phyloP scores from a whole-genome alignment of 1,140 invertebrate species.

The Scaptomyza graminum region DNA sequence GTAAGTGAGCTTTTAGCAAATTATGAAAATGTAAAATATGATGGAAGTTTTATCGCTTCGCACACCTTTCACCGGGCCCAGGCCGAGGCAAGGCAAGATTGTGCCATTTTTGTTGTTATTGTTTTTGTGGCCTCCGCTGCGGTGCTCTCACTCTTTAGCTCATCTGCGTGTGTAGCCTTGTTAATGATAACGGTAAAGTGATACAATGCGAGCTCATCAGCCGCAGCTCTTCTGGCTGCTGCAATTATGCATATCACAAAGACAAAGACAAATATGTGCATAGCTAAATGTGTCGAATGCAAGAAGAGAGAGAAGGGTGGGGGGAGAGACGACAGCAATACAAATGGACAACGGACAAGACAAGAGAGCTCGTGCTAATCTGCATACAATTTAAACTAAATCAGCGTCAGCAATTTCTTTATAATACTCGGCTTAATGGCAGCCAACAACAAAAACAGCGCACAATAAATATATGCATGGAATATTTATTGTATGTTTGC shows the following conservation, averaged over 20 bases:
- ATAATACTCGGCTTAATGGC: constrained; percentile 22
- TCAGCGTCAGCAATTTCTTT: constrained; percentile 42
- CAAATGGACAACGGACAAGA: constrained; percentile 25
- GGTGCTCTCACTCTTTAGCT: constrained; percentile 8
- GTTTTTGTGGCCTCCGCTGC: constrained; percentile 34
- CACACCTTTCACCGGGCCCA: constrained; percentile 79
- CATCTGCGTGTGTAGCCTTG: constrained; percentile 61
- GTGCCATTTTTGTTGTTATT: constrained; percentile 11
- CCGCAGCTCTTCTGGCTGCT: neutral
- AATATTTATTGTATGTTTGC: constrained; percentile 39
- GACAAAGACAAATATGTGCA: neutral
- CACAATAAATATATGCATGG: constrained; percentile 9
- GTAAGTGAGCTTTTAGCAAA: constrained; percentile 70
- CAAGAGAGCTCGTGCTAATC: constrained; percentile 22
- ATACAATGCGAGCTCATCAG: constrained; percentile 73
- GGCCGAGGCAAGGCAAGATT: constrained; percentile 22
- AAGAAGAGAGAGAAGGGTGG: neutral
- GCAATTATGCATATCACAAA: constrained; percentile 31
- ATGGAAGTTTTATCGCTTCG: constrained; percentile 68
- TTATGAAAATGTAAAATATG: constrained; percentile 80
- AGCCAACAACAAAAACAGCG: constrained; percentile 23
- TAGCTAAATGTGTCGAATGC: neutral
- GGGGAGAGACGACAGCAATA: neutral
- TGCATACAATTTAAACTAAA: constrained; percentile 43
- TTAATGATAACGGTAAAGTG: constrained; percentile 78